phyloP scores from a whole-genome alignment of 2,888 invertebrate genomes.

The Beris morrisii region DNA sequence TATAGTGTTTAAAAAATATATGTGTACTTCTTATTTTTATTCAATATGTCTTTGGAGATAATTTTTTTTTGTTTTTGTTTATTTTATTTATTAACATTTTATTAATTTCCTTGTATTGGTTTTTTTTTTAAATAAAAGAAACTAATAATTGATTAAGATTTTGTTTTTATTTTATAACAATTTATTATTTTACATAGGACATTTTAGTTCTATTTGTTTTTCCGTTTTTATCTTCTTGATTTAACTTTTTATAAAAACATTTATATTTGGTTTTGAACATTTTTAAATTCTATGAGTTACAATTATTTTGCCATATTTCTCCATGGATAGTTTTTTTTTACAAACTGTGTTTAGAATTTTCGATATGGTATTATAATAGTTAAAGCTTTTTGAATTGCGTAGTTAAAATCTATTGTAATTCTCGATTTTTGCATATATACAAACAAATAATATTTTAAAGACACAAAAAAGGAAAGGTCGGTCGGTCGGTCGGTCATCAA shows the following conservation, averaged over 20 bases:
- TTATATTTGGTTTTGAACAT: not conserved
- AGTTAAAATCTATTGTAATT: too few relatives aligned
- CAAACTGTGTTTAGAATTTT: not conserved
- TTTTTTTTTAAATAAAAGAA: not conserved
- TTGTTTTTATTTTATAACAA: not conserved
- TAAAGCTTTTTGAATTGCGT: constrained; percentile 7
- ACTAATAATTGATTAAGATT: not conserved
- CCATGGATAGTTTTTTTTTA: too few relatives aligned
- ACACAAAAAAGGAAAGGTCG: too few relatives aligned
- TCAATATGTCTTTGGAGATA: not conserved
- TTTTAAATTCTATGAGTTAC: constrained; percentile 1
- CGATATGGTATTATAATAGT: constrained; percentile 7
- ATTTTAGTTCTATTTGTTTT: too few relatives aligned
- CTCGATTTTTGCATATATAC: too few relatives aligned
- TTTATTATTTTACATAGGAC: too few relatives aligned
- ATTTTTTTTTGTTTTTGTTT: not conserved
- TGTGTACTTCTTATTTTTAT: too few relatives aligned
- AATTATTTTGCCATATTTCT: not conserved
- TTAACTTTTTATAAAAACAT: not conserved
- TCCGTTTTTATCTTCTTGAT: not conserved
- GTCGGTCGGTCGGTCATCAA: too few relatives aligned
- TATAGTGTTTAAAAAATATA: too few relatives aligned
- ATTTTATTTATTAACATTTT: not conserved
- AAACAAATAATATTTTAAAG: too few relatives aligned
- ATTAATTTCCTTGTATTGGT: not conserved